Evolutionary conservation across 2,888 invertebrate genomes (phyloP), one percentile per base, ranked within the genome.

Genomic region (Thera britannica): DNA sequence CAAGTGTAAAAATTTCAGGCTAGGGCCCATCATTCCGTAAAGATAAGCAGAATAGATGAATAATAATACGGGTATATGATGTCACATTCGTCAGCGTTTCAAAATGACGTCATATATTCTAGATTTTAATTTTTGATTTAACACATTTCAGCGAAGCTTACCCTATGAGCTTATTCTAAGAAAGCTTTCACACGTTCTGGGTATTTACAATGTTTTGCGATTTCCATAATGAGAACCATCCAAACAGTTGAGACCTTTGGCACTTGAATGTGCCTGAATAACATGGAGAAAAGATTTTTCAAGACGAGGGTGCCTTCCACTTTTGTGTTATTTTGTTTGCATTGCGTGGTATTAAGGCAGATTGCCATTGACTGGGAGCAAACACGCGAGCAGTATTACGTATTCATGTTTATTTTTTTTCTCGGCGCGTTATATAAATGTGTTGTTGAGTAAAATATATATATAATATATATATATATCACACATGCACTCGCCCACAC

Each of bases 221-320:
- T 71, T 72, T 71, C 65, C 70, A 73, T 73, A 72, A 75, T 72
- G 73, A 75, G 65, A 73, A 62, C 52, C 71, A 64, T 69, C 69
- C 65, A 62, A 70, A 72, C 70, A 78, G 71, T 74, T 75, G 70
- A 72, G 70, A 67, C 63, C 68, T 71, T 44, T 70, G 69, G 65
- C 57, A 64, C 62, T 71, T 71, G 65, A 70, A 65, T 57, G 54
- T 67, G 70, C 62, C 67, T 67, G 66, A 58, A 63, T 64, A 70
- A 68, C 54, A 62, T 66, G 51, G 52, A 58, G 52, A 65, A 63
- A 56, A 55, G 55, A 56, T 71, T 65, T 69, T 62, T 52, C 38
- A 62, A 68, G 57, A 48, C 41, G 23, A 41, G 48, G n/a, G 57
- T 46, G 56, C 58, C 58, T 38, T 65, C 23, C 8, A 34, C 12